Percentiles rank a stretch among this genome's conserved stretches.
These are phyloP conservation scores for Coptotermes formosanus DNA, from an alignment of 1,140 invertebrate species.

Conservation along the genomic window DNA sequence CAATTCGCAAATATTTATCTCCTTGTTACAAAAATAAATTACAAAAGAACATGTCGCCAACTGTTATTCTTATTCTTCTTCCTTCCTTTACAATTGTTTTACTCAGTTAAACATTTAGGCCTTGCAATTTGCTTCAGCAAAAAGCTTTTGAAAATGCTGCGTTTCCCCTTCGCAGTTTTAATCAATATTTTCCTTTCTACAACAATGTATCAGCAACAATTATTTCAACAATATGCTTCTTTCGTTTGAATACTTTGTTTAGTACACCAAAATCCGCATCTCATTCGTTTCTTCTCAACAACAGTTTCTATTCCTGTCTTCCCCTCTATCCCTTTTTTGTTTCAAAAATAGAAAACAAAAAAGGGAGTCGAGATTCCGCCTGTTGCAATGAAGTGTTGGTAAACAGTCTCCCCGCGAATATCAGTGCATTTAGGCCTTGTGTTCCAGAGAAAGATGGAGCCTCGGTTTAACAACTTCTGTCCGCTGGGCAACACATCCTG, in stretches of 20 bases:
- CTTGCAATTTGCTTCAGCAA: not conserved
- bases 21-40: conserved; percentile 10
- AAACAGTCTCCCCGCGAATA: not conserved
- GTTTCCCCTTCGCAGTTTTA: not conserved
- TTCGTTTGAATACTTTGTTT: not conserved
- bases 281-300: not conserved
- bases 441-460: not conserved
- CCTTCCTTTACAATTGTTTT: too few relatives aligned
- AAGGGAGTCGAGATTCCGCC: conserved; percentile 26
- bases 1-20: not conserved
- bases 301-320: conserved; percentile 17
- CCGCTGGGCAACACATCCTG: not conserved
- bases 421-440: not conserved
- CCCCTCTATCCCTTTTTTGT: conserved; percentile 30
- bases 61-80: not conserved
- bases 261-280: not conserved
- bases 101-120: not conserved
- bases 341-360: conserved; percentile 26
- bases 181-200: not conserved
- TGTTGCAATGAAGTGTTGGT: not conserved
- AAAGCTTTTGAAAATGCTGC: not conserved
- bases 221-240: not conserved
- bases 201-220: conserved; percentile 6
- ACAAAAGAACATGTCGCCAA: not conserved
- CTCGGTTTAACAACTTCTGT: not conserved